These are phyloP conservation scores for Adelosebastes latens DNA, from an alignment of 2,797 vertebrate genomes.

Conservation along the genomic window DNA sequence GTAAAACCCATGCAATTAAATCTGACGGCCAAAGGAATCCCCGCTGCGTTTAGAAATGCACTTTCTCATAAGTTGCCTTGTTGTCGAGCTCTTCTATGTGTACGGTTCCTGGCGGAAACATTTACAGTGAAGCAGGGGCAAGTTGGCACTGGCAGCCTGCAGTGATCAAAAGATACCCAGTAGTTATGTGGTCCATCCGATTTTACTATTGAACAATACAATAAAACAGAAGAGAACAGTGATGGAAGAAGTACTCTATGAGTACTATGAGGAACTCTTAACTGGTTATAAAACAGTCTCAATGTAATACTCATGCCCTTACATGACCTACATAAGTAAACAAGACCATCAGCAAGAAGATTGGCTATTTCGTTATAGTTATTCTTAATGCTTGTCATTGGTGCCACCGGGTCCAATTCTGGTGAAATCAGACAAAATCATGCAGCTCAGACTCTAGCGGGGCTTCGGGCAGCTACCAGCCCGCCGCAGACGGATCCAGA, in stretches of 20 bases:
- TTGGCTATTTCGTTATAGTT: not conserved
- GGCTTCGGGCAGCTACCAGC: too few species aligned
- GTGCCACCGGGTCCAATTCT: not conserved
- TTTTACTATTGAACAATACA: constrained; percentile 14
- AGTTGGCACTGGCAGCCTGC: constrained; percentile 16
- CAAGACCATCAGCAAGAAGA: not conserved
- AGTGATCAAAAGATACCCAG: constrained; percentile 34
- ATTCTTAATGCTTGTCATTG: not conserved
- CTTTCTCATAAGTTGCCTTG: constrained; percentile 48
- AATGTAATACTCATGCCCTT: not conserved
- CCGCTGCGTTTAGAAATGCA: constrained; percentile 43
- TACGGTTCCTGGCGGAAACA: constrained; percentile 21
- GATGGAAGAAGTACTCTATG: not conserved
- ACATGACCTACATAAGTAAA: not conserved
- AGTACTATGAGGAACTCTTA: not conserved
- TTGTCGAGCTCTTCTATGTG: constrained; percentile 32
- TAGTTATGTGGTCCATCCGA: constrained; percentile 16
- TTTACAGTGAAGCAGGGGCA: constrained; percentile 32
- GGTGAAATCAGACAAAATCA: not conserved
- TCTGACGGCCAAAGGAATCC: constrained; percentile 67
- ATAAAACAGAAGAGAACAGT: constrained; percentile 5
- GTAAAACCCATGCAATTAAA: constrained; percentile 75
- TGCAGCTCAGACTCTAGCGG: not conserved
- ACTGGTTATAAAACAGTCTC: not conserved
- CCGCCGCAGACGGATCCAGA: too few species aligned